Percentiles rank a stretch among this genome's conserved stretches.
Conservation (phyloP, 2,113 vertebrate species). For the Calyptommatus sinebrachiatus region DNA sequence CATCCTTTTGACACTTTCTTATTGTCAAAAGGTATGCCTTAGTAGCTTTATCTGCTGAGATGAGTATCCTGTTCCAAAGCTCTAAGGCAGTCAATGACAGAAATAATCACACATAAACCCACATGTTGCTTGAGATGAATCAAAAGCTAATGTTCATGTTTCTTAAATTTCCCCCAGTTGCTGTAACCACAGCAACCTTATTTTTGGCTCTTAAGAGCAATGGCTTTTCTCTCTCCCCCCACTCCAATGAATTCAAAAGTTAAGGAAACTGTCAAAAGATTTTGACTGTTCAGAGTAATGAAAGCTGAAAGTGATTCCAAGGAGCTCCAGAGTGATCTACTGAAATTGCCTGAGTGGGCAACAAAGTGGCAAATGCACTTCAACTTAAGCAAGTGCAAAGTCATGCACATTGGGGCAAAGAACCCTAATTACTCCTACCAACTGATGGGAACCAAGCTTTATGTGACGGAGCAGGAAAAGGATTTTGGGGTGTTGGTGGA, state of each 20-base stretch:
- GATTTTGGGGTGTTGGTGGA: too few species aligned
- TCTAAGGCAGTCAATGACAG: not conserved
- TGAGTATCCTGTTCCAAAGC: not conserved
- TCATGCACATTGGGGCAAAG: too few species aligned
- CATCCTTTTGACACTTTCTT: not conserved
- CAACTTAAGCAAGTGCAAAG: too few species aligned
- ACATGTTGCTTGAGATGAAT: conserved; percentile 19
- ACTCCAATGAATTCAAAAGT: not conserved
- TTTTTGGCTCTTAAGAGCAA: conserved; percentile 13
- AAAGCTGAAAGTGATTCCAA: too few species aligned
- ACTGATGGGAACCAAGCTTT: too few species aligned
- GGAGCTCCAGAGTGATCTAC: too few species aligned
- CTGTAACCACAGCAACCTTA: conserved; percentile 23
- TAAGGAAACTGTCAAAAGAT: not conserved
- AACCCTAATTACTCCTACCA: too few species aligned
- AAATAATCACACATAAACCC: conserved; percentile 4
- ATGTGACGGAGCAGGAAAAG: too few species aligned
- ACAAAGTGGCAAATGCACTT: too few species aligned
- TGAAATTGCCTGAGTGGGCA: too few species aligned
- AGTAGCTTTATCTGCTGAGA: conserved; percentile 11
- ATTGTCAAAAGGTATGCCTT: conserved; percentile 1
- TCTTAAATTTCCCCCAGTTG: not conserved
- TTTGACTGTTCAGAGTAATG: too few species aligned
- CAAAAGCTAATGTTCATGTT: not conserved
- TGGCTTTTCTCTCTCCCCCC: not conserved